Percentiles rank a stretch among this genome's conserved stretches.
These are phyloP conservation scores for Chaetodon auriga DNA, from an alignment of 2,113 vertebrate species.

Conservation along the genomic window DNA sequence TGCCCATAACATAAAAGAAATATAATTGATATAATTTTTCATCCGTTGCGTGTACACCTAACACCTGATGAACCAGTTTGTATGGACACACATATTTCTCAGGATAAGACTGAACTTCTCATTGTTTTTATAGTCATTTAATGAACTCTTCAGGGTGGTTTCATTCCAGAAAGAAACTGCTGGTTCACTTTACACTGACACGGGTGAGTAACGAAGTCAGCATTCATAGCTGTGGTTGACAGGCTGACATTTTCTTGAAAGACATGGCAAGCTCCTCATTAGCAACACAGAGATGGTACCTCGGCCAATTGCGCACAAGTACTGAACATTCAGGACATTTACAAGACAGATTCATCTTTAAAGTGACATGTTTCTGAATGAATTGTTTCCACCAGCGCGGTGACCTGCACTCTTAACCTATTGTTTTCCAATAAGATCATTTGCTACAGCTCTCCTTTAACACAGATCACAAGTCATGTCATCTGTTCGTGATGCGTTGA, in stretches of 20 bases:
- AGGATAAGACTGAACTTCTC: not conserved
- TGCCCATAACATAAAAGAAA: too few species aligned
- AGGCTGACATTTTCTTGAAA: conserved; percentile 27
- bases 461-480: not conserved
- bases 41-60: not conserved
- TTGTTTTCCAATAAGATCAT: not conserved
- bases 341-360: too few species aligned
- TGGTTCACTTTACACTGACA: not conserved
- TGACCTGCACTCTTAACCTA: conserved; percentile 12
- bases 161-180: conserved; percentile 20
- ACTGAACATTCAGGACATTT: not conserved
- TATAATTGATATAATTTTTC: too few species aligned
- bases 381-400: not conserved
- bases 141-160: not conserved
- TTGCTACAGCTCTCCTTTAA: not conserved
- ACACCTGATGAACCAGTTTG: not conserved
- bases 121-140: not conserved
- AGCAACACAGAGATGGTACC: not conserved
- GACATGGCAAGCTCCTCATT: conserved; percentile 13
- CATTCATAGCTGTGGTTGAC: not conserved
- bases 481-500: not conserved
- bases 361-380: not conserved
- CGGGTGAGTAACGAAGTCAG: not conserved
- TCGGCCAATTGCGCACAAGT: not conserved
- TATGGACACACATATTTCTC: not conserved